Base-by-base conservation (phyloP, 2,888 invertebrate genomes). In the Troglohyphantes excavatus region DNA sequence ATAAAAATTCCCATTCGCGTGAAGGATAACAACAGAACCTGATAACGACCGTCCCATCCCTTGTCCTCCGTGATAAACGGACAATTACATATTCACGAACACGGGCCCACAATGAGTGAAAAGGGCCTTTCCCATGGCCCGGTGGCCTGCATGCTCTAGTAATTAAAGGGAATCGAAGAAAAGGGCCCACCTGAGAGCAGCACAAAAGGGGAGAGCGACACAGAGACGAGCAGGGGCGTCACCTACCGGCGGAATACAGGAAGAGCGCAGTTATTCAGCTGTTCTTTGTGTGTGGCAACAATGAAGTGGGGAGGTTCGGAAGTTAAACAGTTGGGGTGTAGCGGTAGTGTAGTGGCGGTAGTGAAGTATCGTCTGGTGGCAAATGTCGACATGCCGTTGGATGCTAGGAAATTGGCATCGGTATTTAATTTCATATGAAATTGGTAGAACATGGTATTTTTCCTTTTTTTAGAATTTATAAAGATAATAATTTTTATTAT, bases 181-280 rank as follows among this genome's bases (percentile, higher is more conserved):
- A 39, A 13, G 39, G 39, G 39, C 39, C 39, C 39, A 39, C 39
- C 39, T 39, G 39, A 39, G 9, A 39, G 13, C 13, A 39, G 39
- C n/a, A n/a, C n/a, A n/a, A n/a, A n/a, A n/a, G n/a, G n/a, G n/a
- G n/a, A n/a, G 61, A 39, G 23, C n/a, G n/a, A n/a, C n/a, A 83
- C 29, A 79, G 23, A 23, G 46, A 29, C 75, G 39, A 27, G 29
- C 70, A 46, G 59, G 78, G 86, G 86, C 86, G 86, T 87, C 86
- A 87, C 72, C 86, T 87, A 79, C 79, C 78, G 86, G 78, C 29
- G 39, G 21, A 72, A 78, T 43, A 27, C 39, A 39, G 61, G 86
- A 61, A 87, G 70, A 23, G 65, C 46, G 33, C 46, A 29, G 79
- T 63, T 87, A 63, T 87, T 87, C 86, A 87, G 86, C 86, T 79